Evolutionary conservation across 2,797 vertebrate species (phyloP).

Genomic region (Sciaenops ocellatus): DNA sequence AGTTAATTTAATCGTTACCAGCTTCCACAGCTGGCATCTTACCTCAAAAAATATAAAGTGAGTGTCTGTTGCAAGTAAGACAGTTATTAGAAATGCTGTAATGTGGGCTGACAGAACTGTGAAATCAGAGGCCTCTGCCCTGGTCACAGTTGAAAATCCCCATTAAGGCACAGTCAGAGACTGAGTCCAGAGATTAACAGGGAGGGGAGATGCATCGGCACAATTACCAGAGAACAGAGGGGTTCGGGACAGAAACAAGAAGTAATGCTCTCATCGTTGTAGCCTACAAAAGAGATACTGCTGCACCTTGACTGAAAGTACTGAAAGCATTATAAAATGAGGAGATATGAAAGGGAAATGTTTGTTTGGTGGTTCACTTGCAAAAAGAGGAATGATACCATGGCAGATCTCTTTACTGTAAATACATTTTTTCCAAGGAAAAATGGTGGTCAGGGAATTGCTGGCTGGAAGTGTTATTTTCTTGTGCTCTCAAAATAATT

Average conservation of each 20-base stretch:
- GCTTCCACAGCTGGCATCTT: slow-evolving; percentile 44
- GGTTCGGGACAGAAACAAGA: slow-evolving; percentile 22
- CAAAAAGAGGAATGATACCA: not conserved
- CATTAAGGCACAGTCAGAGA: slow-evolving; percentile 64
- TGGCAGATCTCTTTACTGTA: slow-evolving; percentile 24
- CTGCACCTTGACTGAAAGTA: not conserved
- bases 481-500: slow-evolving; percentile 40
- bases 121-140: slow-evolving; percentile 69
- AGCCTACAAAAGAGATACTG: not conserved
- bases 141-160: slow-evolving; percentile 75
- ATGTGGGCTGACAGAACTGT: slow-evolving; percentile 68
- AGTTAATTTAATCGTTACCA: slow-evolving; percentile 58
- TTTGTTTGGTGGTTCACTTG: not conserved
- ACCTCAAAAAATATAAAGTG: slow-evolving; percentile 34
- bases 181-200: slow-evolving; percentile 53
- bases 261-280: slow-evolving; percentile 3
- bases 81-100: slow-evolving; percentile 66
- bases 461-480: slow-evolving; percentile 25
- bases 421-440: slow-evolving; percentile 15
- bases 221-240: slow-evolving; percentile 46
- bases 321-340: not conserved
- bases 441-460: slow-evolving; percentile 35
- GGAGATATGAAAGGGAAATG: not conserved
- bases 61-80: slow-evolving; percentile 47
- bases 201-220: slow-evolving; percentile 34